Evolutionary conservation across 2,113 vertebrate genomes (phyloP).

Genomic region (Sarotherodon lohbergeri): DNA sequence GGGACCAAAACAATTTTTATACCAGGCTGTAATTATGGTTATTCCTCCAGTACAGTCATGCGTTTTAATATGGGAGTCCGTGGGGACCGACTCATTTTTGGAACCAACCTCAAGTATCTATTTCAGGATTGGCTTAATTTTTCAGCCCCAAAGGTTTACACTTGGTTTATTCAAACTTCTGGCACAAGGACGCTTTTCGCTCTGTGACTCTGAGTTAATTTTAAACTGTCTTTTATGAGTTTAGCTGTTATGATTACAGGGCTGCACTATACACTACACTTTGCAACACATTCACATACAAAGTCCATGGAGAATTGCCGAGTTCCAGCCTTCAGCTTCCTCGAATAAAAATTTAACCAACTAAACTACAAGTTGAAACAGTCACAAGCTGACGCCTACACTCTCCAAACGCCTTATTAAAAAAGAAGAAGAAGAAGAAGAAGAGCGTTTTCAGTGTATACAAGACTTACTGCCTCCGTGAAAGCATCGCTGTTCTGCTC

Average conservation of each 20-base stretch:
- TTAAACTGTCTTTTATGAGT: background rate
- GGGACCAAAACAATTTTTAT: background rate
- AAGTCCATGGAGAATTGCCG: background rate
- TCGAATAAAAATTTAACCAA: background rate
- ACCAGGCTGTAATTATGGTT: background rate
- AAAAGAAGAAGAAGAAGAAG: background rate
- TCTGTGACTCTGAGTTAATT: background rate
- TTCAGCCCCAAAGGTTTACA: background rate
- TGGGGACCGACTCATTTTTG: background rate
- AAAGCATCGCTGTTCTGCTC: slow-evolving; percentile 95
- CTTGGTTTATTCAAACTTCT: background rate
- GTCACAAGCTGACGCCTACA: background rate
- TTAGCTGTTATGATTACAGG: background rate
- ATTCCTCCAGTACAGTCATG: background rate
- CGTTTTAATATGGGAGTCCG: background rate
- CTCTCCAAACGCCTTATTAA: background rate
- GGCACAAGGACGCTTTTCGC: background rate
- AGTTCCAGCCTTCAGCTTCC: background rate
- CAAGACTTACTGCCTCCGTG: slow-evolving; percentile 88
- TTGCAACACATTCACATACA: background rate
- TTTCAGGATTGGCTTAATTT: background rate
- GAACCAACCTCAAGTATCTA: background rate
- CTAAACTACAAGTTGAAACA: background rate
- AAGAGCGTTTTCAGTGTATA: background rate
- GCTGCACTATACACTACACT: background rate